Evolutionary conservation across 1,140 invertebrate species (phyloP).

Genomic region (Brachionus rotundiformis): DNA sequence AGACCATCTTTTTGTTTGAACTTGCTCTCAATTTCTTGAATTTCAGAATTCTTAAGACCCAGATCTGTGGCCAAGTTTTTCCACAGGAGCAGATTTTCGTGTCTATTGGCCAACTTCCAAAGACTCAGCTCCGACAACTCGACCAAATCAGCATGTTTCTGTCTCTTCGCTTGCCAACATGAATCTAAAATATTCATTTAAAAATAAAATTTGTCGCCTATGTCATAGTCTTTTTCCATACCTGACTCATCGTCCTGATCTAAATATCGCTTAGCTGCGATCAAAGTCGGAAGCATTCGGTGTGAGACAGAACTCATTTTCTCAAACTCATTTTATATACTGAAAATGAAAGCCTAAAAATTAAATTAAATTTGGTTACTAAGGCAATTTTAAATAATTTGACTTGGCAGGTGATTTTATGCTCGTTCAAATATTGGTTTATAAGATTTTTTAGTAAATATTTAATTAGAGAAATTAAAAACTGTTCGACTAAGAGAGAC

Average conservation of each 20-base stretch:
- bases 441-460: constrained; percentile 5
- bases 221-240: not conserved
- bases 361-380: constrained; percentile 19
- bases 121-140: not conserved
- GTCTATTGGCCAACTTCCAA: constrained; percentile 21
- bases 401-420: constrained; percentile 42
- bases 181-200: not conserved
- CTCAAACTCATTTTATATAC: constrained; percentile 19
- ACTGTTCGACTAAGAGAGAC: not conserved
- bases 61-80: not conserved
- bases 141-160: not conserved
- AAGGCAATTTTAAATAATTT: constrained; percentile 17
- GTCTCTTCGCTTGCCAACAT: not conserved
- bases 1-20: constrained; percentile 29
- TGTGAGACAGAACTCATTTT: not conserved
- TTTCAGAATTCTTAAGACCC: not conserved
- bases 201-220: not conserved
- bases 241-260: not conserved
- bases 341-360: not conserved
- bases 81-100: constrained; percentile 20
- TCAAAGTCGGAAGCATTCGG: not conserved
- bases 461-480: constrained; percentile 24
- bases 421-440: constrained; percentile 16
- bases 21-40: constrained; percentile 35
- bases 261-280: not conserved